Base-by-base conservation (phyloP, 2,888 invertebrate species). In the Drosophila ezoana region DNA sequence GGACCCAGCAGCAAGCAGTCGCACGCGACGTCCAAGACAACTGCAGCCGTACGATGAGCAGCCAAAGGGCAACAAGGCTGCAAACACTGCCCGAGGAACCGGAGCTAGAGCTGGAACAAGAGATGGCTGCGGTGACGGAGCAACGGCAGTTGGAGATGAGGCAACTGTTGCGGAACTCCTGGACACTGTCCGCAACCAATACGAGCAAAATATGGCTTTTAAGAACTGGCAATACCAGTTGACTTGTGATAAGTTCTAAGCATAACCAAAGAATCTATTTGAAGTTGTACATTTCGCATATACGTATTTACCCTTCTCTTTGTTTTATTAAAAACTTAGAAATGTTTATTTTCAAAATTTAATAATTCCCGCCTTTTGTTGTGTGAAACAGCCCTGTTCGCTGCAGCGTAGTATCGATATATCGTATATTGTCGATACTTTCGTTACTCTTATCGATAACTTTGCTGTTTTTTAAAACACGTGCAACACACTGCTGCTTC, bases 141-240 rank as follows among this genome's bases (percentile, higher is more conserved):
- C 72, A 44, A 67, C 70, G 9, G 37, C 77, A 47, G 20, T 62
- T 66, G 56, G 69, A 79, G 64, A 69, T 72, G 70, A 71, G 63
- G 20, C 63, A 78, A 70, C 68, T 72, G 78, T 80, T 72, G 80
- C 79, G 66, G 79, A 87, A 64, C 72, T 88, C 71, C 58, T 91
- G 79, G 90, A 88, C 75, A 69, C 76, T 86, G 78, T 77, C 67
- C 62, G 81, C 85, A 64, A 87, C 84, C 82, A 90, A 89, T 83
- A 82, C 78, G 79, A 90, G 52, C 84, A 91, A 54, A 89, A 87
- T 74, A 61, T 90, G 81, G 91, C 90, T 84, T 81, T 92, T 81
- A 91, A 90, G 81, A 92, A 92, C 89, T 92, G 92, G 92, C 90
- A 91, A 77, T 92, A 92, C 83, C 92, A 92, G 77, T 81, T 92